phyloP scores from a whole-genome alignment of 2,797 vertebrate genomes.

The Anas capensis region DNA sequence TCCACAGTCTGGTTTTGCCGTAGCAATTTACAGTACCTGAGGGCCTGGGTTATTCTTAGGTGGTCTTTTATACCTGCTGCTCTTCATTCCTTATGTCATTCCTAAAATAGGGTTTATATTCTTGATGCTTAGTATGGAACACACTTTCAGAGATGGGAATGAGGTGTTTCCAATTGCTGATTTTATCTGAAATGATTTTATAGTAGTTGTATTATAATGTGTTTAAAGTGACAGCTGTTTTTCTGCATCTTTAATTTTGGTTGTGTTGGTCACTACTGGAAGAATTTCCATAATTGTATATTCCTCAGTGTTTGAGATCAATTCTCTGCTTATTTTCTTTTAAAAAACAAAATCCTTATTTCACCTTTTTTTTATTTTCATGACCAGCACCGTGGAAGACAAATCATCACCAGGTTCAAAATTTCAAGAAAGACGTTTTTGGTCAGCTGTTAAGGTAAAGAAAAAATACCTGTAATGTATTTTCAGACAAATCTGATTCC shows the following conservation, averaged over 20 bases:
- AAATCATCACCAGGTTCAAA: slow-evolving; percentile 79
- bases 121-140: not conserved
- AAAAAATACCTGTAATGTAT: not conserved
- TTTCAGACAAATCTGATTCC: not conserved
- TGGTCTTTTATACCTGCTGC: accelerated
- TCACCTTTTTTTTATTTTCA: not conserved
- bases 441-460: slow-evolving; percentile 91
- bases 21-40: not conserved
- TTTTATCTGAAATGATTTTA: not conserved
- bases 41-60: not conserved
- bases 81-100: not conserved
- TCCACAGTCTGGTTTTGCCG: not conserved
- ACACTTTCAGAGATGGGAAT: not conserved
- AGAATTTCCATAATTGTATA: not conserved
- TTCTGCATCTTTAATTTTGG: not conserved
- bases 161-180: not conserved
- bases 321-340: not conserved
- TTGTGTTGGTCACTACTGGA: not conserved
- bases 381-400: slow-evolving; percentile 81
- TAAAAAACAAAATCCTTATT: not conserved
- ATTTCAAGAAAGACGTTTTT: slow-evolving; percentile 90
- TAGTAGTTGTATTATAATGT: not conserved
- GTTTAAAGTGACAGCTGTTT: not conserved
- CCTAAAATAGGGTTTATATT: not conserved
- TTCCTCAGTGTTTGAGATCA: not conserved